Conservation (phyloP, 1,140 invertebrate species). For the Aphelenchoides avenae region DNA sequence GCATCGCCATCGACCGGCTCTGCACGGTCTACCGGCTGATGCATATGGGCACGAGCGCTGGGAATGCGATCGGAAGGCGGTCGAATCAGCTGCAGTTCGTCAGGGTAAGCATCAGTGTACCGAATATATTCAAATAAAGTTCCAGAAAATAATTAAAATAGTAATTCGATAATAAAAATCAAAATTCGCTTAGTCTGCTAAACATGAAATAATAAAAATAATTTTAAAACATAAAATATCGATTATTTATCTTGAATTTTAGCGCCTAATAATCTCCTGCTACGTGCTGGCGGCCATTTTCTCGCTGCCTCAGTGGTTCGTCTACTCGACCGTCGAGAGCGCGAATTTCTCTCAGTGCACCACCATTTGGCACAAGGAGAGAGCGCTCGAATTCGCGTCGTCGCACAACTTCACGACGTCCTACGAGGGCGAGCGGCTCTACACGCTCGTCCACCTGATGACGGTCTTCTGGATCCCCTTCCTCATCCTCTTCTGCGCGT, state of each 20-base stretch:
- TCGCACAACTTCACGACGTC: constrained; percentile 8
- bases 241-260: neutral
- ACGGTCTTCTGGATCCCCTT: constrained; percentile 47
- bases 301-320: constrained; percentile 46
- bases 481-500: constrained; percentile 35
- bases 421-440: constrained; percentile 34
- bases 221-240: neutral
- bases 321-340: constrained; percentile 49
- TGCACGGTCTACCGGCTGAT: constrained; percentile 45
- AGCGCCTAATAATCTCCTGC: constrained; percentile 32
- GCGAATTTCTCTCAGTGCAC: constrained; percentile 36
- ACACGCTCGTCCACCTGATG: constrained; percentile 37
- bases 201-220: neutral
- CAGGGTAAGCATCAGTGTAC: constrained; percentile 22
- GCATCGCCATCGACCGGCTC: constrained; percentile 45
- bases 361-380: constrained; percentile 40
- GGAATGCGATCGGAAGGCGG: constrained; percentile 7
- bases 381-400: constrained; percentile 28
- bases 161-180: constrained; percentile 7
- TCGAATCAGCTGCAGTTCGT: constrained; percentile 36
- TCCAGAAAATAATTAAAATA: neutral
- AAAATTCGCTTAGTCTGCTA: too few species aligned
- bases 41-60: constrained; percentile 38
- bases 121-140: neutral
- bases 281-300: constrained; percentile 42